These are phyloP conservation scores for Elachura formosa DNA, from an alignment of 2,113 vertebrate species.

Conservation along the genomic window DNA sequence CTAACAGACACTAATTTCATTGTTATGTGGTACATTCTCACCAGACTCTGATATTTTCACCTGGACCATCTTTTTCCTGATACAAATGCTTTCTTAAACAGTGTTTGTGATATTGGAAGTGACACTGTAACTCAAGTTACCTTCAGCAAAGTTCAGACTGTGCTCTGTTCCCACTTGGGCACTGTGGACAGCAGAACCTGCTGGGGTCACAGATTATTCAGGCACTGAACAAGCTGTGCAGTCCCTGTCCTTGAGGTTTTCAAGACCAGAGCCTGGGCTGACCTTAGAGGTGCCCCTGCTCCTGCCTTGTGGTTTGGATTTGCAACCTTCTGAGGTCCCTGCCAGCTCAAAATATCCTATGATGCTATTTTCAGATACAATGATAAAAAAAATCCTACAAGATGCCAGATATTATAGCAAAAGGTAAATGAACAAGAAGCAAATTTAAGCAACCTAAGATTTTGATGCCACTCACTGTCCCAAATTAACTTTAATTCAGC, in stretches of 20 bases:
- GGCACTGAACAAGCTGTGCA: neutral
- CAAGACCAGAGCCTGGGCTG: neutral
- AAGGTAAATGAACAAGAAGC: neutral
- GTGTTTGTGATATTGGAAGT: neutral
- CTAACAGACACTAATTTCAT: neutral
- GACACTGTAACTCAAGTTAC: neutral
- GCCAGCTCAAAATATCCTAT: neutral
- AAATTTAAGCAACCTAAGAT: neutral
- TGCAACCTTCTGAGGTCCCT: neutral
- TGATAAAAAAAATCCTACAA: rapidly evolving
- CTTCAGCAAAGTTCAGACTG: neutral
- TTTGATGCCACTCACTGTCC: neutral
- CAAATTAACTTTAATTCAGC: neutral
- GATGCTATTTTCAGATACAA: neutral
- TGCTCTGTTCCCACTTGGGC: neutral
- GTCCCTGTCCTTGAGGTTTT: neutral
- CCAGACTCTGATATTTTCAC: neutral
- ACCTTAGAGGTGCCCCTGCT: neutral
- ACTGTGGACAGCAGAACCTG: neutral
- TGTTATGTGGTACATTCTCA: neutral
- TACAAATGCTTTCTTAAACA: neutral
- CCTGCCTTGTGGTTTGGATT: neutral
- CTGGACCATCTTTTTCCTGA: neutral
- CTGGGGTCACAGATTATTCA: neutral
- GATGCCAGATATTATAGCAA: neutral